A percentile compares a stretch with the other conserved stretches of the same genome.
phyloP scores from a whole-genome alignment of 2,888 invertebrate genomes.

The Ochropacha duplaris region DNA sequence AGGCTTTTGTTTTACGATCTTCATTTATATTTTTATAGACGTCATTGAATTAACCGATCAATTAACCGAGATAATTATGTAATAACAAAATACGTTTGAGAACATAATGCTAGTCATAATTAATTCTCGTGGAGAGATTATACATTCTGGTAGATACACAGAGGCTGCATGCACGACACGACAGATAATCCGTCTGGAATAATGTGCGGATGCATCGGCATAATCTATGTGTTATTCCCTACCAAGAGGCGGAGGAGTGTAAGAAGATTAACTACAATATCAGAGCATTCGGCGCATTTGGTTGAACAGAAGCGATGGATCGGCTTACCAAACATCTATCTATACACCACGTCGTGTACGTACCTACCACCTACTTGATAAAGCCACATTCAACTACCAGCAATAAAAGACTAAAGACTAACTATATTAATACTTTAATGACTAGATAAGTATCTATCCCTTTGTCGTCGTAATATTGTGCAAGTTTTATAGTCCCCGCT shows the following conservation, averaged over 20 bases:
- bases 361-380: constrained; percentile 7
- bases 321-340: constrained; percentile 25
- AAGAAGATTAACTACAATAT: constrained; percentile 59
- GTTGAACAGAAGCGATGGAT: constrained; percentile 21
- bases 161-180: constrained; percentile 46
- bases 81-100: not conserved
- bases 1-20: not conserved
- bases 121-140: constrained; percentile 47
- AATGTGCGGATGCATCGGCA: constrained; percentile 59
- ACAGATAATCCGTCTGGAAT: constrained; percentile 58
- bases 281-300: constrained; percentile 30
- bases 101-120: constrained; percentile 29
- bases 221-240: constrained; percentile 58
- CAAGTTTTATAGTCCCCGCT: too few species aligned
- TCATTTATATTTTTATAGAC: not conserved
- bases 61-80: not conserved
- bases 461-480: not conserved
- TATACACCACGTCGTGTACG: constrained; percentile 10
- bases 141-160: constrained; percentile 37
- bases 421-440: too few species aligned
- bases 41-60: not conserved
- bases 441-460: too few species aligned
- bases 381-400: constrained; percentile 2
- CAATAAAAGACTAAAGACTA: too few species aligned
- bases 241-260: constrained; percentile 42